These are phyloP conservation scores for Phylloscopus trochilus DNA, from an alignment of 2,113 vertebrate species.

Conservation along the genomic window DNA sequence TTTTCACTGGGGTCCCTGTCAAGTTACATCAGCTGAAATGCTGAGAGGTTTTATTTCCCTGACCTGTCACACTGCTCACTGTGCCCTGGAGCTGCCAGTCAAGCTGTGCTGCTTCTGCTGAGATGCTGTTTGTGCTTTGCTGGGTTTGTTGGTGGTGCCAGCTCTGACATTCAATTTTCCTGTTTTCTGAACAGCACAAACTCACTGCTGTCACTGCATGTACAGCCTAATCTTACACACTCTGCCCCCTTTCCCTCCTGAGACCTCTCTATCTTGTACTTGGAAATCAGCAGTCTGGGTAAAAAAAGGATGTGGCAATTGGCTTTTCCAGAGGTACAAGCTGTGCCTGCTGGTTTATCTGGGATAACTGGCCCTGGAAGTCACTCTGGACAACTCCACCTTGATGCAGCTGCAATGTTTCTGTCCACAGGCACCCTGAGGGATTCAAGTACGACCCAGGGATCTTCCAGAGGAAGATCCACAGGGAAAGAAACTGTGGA, in stretches of 20 bases:
- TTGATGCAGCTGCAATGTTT: background rate
- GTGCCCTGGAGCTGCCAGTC: background rate
- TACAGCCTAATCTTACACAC: background rate
- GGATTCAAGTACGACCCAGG: background rate
- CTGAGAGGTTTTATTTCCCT: background rate
- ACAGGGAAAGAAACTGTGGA: background rate
- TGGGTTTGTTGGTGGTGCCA: background rate
- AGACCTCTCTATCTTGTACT: background rate
- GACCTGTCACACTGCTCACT: background rate
- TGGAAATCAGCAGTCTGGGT: background rate
- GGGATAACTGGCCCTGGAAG: background rate
- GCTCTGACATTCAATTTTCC: background rate
- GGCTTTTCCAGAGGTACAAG: background rate
- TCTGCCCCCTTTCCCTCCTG: background rate
- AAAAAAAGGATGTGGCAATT: background rate
- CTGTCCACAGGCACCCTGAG: background rate
- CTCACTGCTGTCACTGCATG: background rate
- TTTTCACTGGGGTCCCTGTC: constrained; percentile 15
- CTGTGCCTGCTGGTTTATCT: background rate
- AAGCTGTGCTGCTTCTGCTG: constrained; percentile 24
- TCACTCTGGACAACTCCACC: background rate
- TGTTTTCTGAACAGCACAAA: background rate
- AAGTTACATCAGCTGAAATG: constrained; percentile 1
- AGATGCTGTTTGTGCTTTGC: constrained; percentile 13
- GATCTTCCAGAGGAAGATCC: background rate